Percentiles rank a stretch among this genome's conserved stretches.
These are phyloP conservation scores for Clarias batrachus DNA, from an alignment of 2,113 vertebrate species.

Conservation along the genomic window DNA sequence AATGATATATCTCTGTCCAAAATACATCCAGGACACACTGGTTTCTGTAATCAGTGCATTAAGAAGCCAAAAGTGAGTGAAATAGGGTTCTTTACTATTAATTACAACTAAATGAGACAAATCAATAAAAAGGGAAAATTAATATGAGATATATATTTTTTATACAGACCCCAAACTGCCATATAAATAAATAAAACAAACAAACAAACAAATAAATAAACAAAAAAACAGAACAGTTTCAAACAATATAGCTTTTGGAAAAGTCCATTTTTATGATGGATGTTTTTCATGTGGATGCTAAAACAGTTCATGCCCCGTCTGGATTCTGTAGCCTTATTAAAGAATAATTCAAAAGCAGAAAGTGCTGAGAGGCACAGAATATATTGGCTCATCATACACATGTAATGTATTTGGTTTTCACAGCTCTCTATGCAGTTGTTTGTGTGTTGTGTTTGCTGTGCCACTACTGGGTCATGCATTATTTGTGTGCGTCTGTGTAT, in stretches of 20 bases:
- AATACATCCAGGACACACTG: neutral
- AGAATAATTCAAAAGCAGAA: constrained; percentile 9
- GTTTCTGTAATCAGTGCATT: neutral
- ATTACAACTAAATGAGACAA: no score
- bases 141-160: neutral
- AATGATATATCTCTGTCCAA: neutral
- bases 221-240: neutral
- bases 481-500: neutral
- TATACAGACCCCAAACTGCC: neutral
- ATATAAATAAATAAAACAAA: no score
- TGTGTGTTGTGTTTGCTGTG: neutral
- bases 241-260: neutral
- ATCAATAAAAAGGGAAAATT: neutral
- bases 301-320: neutral
- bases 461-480: neutral
- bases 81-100: neutral
- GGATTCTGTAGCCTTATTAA: neutral
- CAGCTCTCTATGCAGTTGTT: neutral
- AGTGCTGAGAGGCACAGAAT: constrained; percentile 1
- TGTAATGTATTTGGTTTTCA: neutral
- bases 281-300: neutral
- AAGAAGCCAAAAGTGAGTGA: neutral
- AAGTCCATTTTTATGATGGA: neutral
- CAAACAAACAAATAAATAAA: no score
- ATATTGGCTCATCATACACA: neutral